Evolutionary conservation across 2,113 vertebrate genomes (phyloP), one percentile per base, ranked within the genome.

Genomic region (Atlantisia rogersi): DNA sequence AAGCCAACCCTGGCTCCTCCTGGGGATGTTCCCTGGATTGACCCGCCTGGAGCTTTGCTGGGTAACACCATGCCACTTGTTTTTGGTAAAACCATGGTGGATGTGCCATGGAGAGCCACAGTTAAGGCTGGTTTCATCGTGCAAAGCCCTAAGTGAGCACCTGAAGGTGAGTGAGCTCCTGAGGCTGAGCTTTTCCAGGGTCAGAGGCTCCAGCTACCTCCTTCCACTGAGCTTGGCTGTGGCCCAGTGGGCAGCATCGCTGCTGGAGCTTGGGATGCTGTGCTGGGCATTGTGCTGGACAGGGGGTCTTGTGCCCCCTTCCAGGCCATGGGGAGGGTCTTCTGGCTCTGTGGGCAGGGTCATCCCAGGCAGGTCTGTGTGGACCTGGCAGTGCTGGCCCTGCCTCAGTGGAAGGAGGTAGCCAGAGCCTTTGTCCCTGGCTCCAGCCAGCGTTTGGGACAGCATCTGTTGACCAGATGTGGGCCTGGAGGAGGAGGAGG

Each of bases 401-500:
- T 86, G 67, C 48, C 52, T 53, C 4, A 11, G 46, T 0, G 3
- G 53, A 32, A 83, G 71, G 56, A 92, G 46, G 71, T 69, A 37
- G 71, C 6, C 3, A 5, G 46, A 90, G 95, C 83, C 95, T 88
- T 95, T 90, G 76, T 95, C 95, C 73, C 40, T 12, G 8, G 53
- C 90, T 88, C 67, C 82, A 92, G 79, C 48, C 82, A 73, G 52
- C 0, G 0, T 88, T 86, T 76, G 86, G 94, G 76, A 67, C 89
- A 52, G 88, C 94, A 95, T 95, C 92, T 96, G 92, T 9, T 63
- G 68, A 44, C 82, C 96, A 97, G 92, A 95, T 94, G 92, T 94
- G 88, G 6, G 10, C 59, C 68, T 1, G 1, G 67, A 73, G 78
- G 58, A 71, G 78, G 58, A 71, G 64, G 40, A 0, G 15, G 60